Percentiles rank a stretch among this genome's conserved stretches.
phyloP scores from a whole-genome alignment of 2,113 vertebrate species.

The Ameiurus melas region DNA sequence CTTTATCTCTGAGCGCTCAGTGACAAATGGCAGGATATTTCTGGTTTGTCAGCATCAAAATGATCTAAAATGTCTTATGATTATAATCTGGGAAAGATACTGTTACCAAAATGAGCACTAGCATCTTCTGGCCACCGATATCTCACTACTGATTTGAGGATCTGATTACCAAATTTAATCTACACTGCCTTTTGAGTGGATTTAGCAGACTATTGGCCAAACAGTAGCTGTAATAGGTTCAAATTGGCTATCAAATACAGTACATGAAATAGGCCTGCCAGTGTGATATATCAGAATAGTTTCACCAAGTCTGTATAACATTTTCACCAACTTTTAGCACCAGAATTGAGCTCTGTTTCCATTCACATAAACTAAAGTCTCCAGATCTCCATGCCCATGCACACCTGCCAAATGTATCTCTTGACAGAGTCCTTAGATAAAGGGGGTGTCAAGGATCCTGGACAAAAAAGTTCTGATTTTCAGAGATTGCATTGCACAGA shows the following conservation, averaged over 20 bases:
- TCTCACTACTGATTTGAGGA: not conserved
- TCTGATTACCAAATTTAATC: not conserved
- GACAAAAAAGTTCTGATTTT: not conserved
- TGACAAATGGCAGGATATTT: not conserved
- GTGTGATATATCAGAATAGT: constrained; percentile 6
- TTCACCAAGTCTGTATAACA: not conserved
- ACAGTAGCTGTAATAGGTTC: not conserved
- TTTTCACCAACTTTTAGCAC: not conserved
- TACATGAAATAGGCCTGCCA: not conserved
- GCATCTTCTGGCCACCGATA: not conserved
- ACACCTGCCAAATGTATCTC: not conserved
- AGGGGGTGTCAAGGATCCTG: not conserved
- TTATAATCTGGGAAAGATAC: not conserved
- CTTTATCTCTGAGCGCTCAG: not conserved
- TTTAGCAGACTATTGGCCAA: not conserved
- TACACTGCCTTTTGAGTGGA: not conserved
- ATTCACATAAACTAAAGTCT: not conserved
- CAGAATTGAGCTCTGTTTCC: not conserved
- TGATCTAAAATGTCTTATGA: not conserved
- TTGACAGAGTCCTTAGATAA: not conserved
- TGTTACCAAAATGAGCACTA: not conserved
- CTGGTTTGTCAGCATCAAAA: not conserved
- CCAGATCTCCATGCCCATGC: not conserved
- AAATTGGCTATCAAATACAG: not conserved
- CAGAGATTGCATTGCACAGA: not conserved